Base-by-base conservation (phyloP, 2,113 vertebrate genomes). In the Cyanoliseus patagonus region DNA sequence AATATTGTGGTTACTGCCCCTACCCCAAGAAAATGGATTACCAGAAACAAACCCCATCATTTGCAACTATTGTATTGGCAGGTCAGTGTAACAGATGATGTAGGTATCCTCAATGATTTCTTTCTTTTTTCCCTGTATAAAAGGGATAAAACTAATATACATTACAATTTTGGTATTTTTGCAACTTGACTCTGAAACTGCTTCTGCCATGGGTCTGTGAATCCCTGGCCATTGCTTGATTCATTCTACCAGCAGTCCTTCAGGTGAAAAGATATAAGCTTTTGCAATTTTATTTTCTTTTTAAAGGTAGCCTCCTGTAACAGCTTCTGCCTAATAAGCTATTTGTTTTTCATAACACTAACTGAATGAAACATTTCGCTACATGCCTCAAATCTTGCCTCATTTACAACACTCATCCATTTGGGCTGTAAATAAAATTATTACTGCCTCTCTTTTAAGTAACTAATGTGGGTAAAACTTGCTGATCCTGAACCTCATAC, bases 1-100 rank as follows among this genome's bases (percentile, higher is more conserved):
- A 92, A 91, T 70, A 92, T 13, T 67, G 59, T 59, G 93, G 19
- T 46, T 51, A 53, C 49, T 84, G 33, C 72, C 67, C n/a, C 53
- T 88, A 41, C 23, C 17, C 30, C 3, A 8, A 72, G 55, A 13
- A 83, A 96, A 83, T 17, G 25, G 53, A 25, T 68, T 31, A 83
- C 30, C 23, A 92, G 73, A 94, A 96, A 77, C 19, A 84, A 94
- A 84, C 8, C 35, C n/a, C 35, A 67, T 62, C 82, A 33, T 70
- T 76, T 72, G n/a, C 37, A 80, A 24, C 53, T 49, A 39, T 13
- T 66, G 16, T 31, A 86, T 79, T 67, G 44, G 44, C 57, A 92
- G 68, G 44, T 59, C 47, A 80, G 22, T 49, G 41, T 22, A 63
- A 88, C 23, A 73, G 46, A 82, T 30, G 49, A 90, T 75, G 62